These are phyloP conservation scores for Lonchura striata DNA, from an alignment of 2,113 vertebrate species.

Conservation along the genomic window DNA sequence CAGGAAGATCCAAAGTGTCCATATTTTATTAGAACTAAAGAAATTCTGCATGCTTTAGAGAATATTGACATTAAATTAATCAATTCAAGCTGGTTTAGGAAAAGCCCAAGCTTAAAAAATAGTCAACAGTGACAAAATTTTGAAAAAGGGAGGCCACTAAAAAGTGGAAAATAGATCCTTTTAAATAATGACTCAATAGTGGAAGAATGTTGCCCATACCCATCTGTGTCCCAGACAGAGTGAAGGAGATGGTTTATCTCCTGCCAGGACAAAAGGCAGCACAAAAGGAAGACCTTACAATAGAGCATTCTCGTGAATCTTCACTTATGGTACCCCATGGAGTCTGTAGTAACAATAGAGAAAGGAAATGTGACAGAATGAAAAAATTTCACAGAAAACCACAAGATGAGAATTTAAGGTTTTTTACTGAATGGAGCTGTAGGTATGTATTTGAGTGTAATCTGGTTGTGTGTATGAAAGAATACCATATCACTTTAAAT, in stretches of 20 bases:
- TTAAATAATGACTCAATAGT: constrained; percentile 1
- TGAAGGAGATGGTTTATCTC: constrained; percentile 35
- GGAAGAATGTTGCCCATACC: constrained; percentile 33
- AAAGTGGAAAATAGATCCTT: constrained; percentile 32
- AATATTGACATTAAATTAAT: background rate
- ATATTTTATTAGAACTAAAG: background rate
- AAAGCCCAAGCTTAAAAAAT: background rate
- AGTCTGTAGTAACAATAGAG: constrained; percentile 1
- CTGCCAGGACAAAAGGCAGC: constrained; percentile 40
- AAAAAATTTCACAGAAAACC: background rate
- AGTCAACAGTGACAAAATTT: background rate
- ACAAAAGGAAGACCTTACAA: constrained; percentile 32
- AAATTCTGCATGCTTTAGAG: background rate
- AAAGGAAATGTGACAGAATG: background rate
- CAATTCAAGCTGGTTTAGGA: background rate
- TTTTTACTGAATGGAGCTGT: background rate
- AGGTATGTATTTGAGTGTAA: background rate
- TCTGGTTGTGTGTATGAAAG: background rate
- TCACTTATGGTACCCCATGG: background rate
- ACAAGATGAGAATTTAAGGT: background rate
- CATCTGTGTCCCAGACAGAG: constrained; percentile 51
- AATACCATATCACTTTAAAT: background rate
- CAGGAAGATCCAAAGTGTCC: background rate
- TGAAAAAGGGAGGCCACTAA: background rate
- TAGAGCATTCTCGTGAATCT: constrained; percentile 28